Conservation (phyloP, 2,113 vertebrate genomes). For the Toxotes chatareus region DNA sequence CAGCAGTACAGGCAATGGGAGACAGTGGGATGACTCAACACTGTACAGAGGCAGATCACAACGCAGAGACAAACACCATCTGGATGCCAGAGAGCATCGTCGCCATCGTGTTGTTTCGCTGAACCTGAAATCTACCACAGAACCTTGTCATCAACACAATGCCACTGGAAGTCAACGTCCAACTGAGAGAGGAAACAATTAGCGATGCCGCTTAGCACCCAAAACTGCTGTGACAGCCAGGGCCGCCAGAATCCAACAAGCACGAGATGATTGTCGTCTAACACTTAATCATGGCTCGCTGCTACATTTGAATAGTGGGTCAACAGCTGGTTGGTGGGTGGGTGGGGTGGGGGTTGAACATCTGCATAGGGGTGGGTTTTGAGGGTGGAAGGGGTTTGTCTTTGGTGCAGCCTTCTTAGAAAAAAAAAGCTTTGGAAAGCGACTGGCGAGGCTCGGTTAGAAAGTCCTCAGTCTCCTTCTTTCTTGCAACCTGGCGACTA, state of each 20-base stretch:
- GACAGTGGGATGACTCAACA: constrained; percentile 61
- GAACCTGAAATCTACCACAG: constrained; percentile 49
- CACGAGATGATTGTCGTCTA: constrained; percentile 34
- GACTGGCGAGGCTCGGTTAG: constrained; percentile 4
- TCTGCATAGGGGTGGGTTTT: constrained; percentile 32
- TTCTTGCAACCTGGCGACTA: constrained; percentile 54
- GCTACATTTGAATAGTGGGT: constrained; percentile 42
- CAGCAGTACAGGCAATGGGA: constrained; percentile 25
- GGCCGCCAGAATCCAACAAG: constrained; percentile 20
- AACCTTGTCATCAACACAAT: constrained; percentile 59
- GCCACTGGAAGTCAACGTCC: constrained; percentile 35
- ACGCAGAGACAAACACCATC: constrained; percentile 65
- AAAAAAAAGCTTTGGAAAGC: constrained; percentile 11
- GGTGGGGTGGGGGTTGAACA: constrained; percentile 6
- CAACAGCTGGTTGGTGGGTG: constrained; percentile 50
- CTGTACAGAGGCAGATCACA: constrained; percentile 34
- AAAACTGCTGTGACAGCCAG: constrained; percentile 31
- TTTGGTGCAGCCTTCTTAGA: not conserved
- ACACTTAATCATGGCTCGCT: constrained; percentile 44
- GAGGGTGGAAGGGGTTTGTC: not conserved
- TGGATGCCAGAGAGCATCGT: constrained; percentile 49
- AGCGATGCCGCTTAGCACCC: constrained; percentile 31
- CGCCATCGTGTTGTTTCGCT: constrained; percentile 11
- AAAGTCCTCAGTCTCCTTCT: constrained; percentile 33
- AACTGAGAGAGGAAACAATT: constrained; percentile 49